phyloP scores from a whole-genome alignment of 1,140 invertebrate genomes.

The Zaprionus camerounensis region DNA sequence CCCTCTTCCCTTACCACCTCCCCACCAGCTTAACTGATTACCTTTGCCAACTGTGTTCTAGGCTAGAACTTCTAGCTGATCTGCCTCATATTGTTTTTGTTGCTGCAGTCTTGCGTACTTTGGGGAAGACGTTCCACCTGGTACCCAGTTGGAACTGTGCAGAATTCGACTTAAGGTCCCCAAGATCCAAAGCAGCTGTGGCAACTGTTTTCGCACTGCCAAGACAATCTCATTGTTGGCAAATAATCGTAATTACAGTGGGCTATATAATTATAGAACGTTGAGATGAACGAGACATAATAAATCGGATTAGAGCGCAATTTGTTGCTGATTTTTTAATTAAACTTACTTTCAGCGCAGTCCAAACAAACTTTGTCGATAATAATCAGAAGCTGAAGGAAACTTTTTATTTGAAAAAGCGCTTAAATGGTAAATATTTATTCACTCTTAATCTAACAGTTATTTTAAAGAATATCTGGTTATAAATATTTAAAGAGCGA shows the following conservation, averaged over 20 bases:
- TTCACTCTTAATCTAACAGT: too few species aligned
- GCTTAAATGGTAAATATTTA: too few species aligned
- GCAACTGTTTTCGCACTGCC: constrained; percentile 1
- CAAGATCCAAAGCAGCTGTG: neutral
- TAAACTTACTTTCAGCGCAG: too few species aligned
- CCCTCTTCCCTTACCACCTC: neutral
- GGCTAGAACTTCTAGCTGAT: neutral
- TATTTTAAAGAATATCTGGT: too few species aligned
- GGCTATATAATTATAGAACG: constrained; percentile 7
- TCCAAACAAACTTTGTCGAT: too few species aligned
- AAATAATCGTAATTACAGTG: constrained; percentile 1
- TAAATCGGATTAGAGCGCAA: neutral
- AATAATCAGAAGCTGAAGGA: too few species aligned
- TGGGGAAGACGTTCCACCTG: neutral
- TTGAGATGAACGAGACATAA: constrained; percentile 6
- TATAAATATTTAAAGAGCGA: too few species aligned
- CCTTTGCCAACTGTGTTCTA: constrained; percentile 27
- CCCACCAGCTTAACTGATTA: constrained; percentile 9
- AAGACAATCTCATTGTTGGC: neutral
- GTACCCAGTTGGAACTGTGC: neutral
- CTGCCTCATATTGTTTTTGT: neutral
- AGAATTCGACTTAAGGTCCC: neutral
- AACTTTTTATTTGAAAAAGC: too few species aligned
- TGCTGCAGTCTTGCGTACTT: neutral
- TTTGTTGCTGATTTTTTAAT: too few species aligned